phyloP scores from a whole-genome alignment of 2,113 vertebrate genomes.

The Grus americana region DNA sequence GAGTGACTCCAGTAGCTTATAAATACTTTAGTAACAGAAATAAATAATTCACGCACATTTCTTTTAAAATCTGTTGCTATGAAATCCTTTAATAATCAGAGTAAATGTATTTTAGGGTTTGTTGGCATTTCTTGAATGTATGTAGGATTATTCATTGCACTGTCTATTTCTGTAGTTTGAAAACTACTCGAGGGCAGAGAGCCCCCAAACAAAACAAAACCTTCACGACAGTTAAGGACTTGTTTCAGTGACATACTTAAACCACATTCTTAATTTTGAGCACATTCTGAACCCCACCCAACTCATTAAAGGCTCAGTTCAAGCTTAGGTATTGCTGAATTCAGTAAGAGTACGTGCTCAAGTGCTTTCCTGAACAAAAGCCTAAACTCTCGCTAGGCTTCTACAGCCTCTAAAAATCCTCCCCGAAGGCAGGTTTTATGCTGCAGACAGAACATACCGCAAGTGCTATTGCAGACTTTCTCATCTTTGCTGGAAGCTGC shows the following conservation, averaged over 20 bases:
- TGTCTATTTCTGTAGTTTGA: neutral
- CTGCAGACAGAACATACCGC: neutral
- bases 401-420: neutral
- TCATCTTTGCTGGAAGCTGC: neutral
- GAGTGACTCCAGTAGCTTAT: neutral
- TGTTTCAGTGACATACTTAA: neutral
- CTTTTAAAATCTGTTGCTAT: neutral
- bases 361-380: neutral
- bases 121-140: neutral
- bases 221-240: neutral
- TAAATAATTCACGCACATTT: conserved; percentile 24
- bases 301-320: neutral
- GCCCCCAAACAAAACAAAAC: neutral
- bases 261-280: neutral
- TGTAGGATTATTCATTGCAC: neutral
- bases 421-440: neutral
- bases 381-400: neutral
- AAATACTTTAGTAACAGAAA: conserved; percentile 23
- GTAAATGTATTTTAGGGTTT: neutral
- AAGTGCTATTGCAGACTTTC: neutral
- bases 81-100: neutral
- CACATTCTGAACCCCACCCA: neutral
- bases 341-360: neutral
- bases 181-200: neutral
- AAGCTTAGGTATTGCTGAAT: neutral